Evolutionary conservation across 2,888 invertebrate genomes (phyloP).

Genomic region (Sminthurides aquaticus): DNA sequence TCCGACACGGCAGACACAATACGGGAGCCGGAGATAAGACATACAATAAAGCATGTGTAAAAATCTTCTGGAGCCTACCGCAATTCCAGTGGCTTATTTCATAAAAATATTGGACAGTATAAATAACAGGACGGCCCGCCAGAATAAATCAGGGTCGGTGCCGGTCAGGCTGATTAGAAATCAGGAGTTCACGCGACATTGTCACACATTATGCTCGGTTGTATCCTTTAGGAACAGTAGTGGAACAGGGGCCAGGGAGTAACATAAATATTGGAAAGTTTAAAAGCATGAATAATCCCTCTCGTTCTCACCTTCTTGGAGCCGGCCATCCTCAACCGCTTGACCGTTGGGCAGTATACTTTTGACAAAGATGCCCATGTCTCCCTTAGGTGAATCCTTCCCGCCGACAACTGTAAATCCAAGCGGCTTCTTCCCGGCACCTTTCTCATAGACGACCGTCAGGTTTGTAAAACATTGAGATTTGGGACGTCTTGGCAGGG

Average conservation of each 20-base stretch:
- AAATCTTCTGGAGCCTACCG: too few relatives aligned
- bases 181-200: too few relatives aligned
- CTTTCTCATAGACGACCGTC: conserved; percentile 63
- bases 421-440: conserved; percentile 72
- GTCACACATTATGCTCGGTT: background rate
- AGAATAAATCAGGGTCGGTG: background rate
- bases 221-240: background rate
- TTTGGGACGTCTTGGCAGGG: conserved; percentile 62
- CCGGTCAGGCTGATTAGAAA: too few relatives aligned
- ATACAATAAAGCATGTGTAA: too few relatives aligned
- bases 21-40: too few relatives aligned
- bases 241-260: too few relatives aligned
- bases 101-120: too few relatives aligned
- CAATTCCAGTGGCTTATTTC: too few relatives aligned
- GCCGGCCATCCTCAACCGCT: conserved; percentile 72
- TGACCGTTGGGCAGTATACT: conserved; percentile 79
- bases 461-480: conserved; percentile 60
- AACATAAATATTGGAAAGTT: too few relatives aligned
- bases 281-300: too few relatives aligned
- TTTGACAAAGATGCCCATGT: conserved; percentile 82
- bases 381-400: conserved; percentile 75
- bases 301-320: conserved; percentile 70
- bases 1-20: too few relatives aligned
- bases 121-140: background rate
- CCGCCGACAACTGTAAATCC: conserved; percentile 88